Conservation (phyloP, 2,888 invertebrate species). For the Neocrepidodera transversa region DNA sequence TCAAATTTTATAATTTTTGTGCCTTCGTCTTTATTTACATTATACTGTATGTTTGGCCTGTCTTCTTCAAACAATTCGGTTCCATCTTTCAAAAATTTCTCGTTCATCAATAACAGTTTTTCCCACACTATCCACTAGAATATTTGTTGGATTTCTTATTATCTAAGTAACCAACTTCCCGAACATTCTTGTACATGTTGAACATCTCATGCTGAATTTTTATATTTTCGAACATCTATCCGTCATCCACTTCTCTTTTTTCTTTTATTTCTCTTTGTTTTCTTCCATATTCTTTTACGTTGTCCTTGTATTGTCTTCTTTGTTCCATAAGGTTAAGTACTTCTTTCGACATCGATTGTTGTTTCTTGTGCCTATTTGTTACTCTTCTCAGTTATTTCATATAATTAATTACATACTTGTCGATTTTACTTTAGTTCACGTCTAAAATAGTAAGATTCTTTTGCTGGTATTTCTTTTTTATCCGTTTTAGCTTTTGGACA, state of each 20-base stretch:
- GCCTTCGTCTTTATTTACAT: neutral
- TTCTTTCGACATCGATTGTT: neutral
- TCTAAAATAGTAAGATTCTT: neutral
- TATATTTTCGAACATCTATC: constrained; percentile 22
- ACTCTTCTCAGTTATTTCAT: neutral
- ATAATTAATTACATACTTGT: neutral
- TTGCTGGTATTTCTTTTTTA: constrained; percentile 4
- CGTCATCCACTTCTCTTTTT: constrained; percentile 27
- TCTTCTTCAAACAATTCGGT: constrained; percentile 11
- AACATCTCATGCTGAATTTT: constrained; percentile 21
- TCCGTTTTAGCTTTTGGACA: constrained; percentile 13
- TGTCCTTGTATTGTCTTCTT: neutral
- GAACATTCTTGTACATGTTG: constrained; percentile 22
- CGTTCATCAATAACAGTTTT: neutral
- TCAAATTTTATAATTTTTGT: neutral
- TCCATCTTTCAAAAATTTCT: neutral
- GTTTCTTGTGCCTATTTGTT: neutral
- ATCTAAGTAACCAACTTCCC: constrained; percentile 10
- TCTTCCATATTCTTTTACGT: neutral
- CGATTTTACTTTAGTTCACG: neutral
- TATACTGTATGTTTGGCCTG: neutral
- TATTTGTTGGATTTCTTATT: too few relatives aligned
- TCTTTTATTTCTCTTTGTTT: neutral
- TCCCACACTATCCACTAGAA: too few relatives aligned
- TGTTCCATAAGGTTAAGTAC: constrained; percentile 5